A percentile compares a stretch with the other conserved stretches of the same genome.
phyloP scores from a whole-genome alignment of 1,140 invertebrate species.

The Ceratina australensis region DNA sequence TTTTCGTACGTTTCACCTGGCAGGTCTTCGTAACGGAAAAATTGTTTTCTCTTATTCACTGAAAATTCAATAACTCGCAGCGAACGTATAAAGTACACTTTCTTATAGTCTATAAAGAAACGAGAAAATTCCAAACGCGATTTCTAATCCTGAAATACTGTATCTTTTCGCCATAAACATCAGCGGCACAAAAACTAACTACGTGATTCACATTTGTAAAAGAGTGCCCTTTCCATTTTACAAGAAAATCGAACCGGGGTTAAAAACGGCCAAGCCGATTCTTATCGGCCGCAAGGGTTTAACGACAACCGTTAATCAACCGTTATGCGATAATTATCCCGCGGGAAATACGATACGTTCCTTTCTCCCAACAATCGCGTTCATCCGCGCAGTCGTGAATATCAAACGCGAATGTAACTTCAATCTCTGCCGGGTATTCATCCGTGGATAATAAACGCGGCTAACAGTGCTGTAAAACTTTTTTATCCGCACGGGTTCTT shows the following conservation, averaged over 20 bases:
- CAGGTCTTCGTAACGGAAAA: too few species aligned
- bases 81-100: too few species aligned
- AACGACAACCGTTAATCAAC: constrained; percentile 10
- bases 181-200: too few species aligned
- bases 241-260: too few species aligned
- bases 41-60: not conserved
- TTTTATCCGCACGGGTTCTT: constrained; percentile 27
- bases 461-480: constrained; percentile 37
- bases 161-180: too few species aligned
- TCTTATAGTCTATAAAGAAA: too few species aligned
- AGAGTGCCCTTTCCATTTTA: too few species aligned
- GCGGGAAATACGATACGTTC: constrained; percentile 1
- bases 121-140: too few species aligned
- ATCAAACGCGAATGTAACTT: constrained; percentile 1
- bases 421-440: not conserved
- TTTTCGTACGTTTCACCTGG: not conserved
- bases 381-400: not conserved
- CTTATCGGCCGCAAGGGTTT: not conserved
- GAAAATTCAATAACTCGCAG: too few species aligned
- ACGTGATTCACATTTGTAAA: too few species aligned
- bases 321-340: constrained; percentile 11
- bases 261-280: not conserved
- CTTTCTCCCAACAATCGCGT: constrained; percentile 7
- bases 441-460: constrained; percentile 35
- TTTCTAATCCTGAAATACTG: too few species aligned